A percentile compares a stretch with the other conserved stretches of the same genome.
These are phyloP conservation scores for Xiphydria camelus DNA, from an alignment of 2,888 invertebrate species.

Conservation along the genomic window DNA sequence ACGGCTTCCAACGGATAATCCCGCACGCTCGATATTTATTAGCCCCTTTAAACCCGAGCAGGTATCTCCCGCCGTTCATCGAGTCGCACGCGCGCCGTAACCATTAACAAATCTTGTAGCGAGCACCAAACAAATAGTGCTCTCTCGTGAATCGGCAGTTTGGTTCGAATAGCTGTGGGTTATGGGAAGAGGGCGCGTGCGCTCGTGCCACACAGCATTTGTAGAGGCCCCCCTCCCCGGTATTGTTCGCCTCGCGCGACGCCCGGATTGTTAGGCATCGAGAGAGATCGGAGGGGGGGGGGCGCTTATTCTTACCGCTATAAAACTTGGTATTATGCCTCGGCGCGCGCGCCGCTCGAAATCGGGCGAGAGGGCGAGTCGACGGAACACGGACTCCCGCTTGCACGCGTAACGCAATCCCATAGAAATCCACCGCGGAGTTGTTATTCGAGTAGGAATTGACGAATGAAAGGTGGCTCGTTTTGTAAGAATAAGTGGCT, in stretches of 20 bases:
- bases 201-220: constrained; percentile 12
- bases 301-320: constrained; percentile 19
- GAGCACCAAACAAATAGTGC: constrained; percentile 42
- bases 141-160: constrained; percentile 39
- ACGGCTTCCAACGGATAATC: too few relatives aligned
- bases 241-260: constrained; percentile 18
- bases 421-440: neutral
- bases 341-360: neutral
- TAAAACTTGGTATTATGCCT: constrained; percentile 28
- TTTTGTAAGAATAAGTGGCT: neutral
- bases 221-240: too few relatives aligned
- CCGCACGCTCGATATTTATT: constrained; percentile 42
- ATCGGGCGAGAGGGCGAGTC: neutral
- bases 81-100: constrained; percentile 22
- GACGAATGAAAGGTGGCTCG: neutral
- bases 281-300: constrained; percentile 12
- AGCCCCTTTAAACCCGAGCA: constrained; percentile 33
- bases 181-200: constrained; percentile 17
- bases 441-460: constrained; percentile 1
- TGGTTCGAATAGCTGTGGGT: constrained; percentile 36
- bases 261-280: constrained; percentile 13
- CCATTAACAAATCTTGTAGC: constrained; percentile 45
- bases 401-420: constrained; percentile 12
- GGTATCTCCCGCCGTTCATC: constrained; percentile 29
- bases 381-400: too few relatives aligned